phyloP scores from a whole-genome alignment of 2,888 invertebrate genomes.

The Helobdella robusta region DNA sequence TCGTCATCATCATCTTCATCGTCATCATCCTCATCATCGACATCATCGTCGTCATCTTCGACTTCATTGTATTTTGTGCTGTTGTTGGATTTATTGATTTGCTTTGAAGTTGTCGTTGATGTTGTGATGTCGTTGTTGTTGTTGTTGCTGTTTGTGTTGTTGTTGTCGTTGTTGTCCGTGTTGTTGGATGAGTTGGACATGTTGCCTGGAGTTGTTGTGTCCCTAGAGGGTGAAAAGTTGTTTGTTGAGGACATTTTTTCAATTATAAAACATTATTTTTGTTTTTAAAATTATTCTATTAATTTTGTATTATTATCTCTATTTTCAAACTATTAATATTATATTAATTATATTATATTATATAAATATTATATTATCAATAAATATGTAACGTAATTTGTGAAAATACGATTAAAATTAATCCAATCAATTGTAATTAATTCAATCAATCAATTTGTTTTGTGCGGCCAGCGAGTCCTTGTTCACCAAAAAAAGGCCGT shows the following conservation, averaged over 20 bases:
- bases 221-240: constrained; percentile 8
- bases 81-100: not conserved
- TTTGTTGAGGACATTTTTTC: not conserved
- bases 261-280: too few relatives aligned
- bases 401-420: too few relatives aligned
- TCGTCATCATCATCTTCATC: constrained; percentile 9
- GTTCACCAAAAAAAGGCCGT: too few relatives aligned
- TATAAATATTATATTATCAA: too few relatives aligned
- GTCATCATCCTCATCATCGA: constrained; percentile 19
- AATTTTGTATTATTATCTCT: too few relatives aligned
- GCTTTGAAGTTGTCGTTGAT: not conserved
- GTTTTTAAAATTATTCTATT: too few relatives aligned
- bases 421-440: too few relatives aligned
- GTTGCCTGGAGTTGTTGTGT: constrained; percentile 24
- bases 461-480: too few relatives aligned
- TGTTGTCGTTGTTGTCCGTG: constrained; percentile 8
- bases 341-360: too few relatives aligned
- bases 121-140: not conserved
- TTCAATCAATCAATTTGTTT: too few relatives aligned
- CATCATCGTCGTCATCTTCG: constrained; percentile 16
- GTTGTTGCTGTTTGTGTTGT: not conserved
- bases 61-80: constrained; percentile 11
- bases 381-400: too few relatives aligned
- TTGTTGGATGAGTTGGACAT: constrained; percentile 12
- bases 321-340: too few relatives aligned